These are phyloP conservation scores for Probosciger aterrimus DNA, from an alignment of 2,113 vertebrate genomes.

Conservation along the genomic window DNA sequence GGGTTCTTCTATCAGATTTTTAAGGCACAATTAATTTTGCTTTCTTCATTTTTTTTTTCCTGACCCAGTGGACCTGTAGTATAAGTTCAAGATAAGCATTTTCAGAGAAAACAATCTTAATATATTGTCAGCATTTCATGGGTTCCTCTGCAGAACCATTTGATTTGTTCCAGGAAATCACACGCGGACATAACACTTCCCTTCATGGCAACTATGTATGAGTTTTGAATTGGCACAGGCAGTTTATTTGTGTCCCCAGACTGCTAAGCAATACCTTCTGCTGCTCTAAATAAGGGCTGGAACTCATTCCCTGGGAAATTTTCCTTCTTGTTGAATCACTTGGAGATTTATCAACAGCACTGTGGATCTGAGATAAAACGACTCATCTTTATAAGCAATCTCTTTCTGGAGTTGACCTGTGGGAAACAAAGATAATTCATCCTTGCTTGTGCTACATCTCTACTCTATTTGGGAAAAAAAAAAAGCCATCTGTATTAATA, in stretches of 20 bases:
- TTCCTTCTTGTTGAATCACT: not conserved
- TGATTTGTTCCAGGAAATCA: constrained; percentile 35
- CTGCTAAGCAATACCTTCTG: not conserved
- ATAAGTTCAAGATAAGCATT: not conserved
- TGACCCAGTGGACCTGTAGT: not conserved
- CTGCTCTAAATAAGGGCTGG: not conserved
- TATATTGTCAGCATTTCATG: not conserved
- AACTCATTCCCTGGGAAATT: not conserved
- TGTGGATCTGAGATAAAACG: not conserved
- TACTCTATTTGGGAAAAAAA: not conserved
- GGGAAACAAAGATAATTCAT: not conserved
- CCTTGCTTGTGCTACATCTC: not conserved
- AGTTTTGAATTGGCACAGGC: not conserved
- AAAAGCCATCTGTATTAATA: not conserved
- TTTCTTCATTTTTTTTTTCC: not conserved
- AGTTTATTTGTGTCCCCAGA: not conserved
- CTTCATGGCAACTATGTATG: not conserved
- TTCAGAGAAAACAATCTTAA: not conserved
- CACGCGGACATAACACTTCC: not conserved
- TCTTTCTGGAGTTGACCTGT: not conserved
- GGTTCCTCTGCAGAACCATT: not conserved
- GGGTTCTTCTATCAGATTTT: not conserved
- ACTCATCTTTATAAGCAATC: not conserved
- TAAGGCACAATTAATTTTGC: not conserved
- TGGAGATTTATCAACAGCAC: not conserved